Evolutionary conservation across 1,140 invertebrate genomes (phyloP).

Genomic region (Pentalonia nigronervosa): DNA sequence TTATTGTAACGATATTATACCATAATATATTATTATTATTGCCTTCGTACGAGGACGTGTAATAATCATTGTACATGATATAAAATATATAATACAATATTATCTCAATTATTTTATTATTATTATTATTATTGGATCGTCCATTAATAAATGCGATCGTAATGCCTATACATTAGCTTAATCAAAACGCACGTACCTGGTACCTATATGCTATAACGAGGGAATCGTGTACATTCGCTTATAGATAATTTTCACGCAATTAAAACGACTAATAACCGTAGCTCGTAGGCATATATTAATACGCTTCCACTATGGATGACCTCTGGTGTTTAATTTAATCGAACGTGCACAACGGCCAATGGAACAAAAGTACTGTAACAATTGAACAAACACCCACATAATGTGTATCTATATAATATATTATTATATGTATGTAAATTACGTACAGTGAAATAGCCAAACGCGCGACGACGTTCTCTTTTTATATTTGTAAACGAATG

Average conservation of each 20-base stretch:
- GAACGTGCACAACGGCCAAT: not conserved
- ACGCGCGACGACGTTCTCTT: not conserved
- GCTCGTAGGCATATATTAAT: not conserved
- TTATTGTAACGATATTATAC: not conserved
- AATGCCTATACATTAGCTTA: not conserved
- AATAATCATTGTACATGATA: not conserved
- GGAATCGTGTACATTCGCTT: not conserved
- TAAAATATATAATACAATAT: not conserved
- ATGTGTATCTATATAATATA: not conserved
- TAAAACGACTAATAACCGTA: conserved; percentile 11
- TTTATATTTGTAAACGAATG: not conserved
- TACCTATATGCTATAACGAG: not conserved
- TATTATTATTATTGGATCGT: not conserved
- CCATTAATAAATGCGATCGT: not conserved
- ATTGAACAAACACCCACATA: not conserved
- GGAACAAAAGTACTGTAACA: not conserved
- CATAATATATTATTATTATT: not conserved
- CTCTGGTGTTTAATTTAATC: not conserved
- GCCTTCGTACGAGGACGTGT: not conserved
- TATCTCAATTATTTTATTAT: not conserved
- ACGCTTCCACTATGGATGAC: not conserved
- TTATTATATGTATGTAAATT: not conserved
- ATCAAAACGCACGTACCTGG: not conserved
- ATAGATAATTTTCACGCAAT: not conserved
- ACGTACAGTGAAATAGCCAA: not conserved